Evolutionary conservation across 2,113 vertebrate species (phyloP).

Genomic region (Gavialis gangeticus): DNA sequence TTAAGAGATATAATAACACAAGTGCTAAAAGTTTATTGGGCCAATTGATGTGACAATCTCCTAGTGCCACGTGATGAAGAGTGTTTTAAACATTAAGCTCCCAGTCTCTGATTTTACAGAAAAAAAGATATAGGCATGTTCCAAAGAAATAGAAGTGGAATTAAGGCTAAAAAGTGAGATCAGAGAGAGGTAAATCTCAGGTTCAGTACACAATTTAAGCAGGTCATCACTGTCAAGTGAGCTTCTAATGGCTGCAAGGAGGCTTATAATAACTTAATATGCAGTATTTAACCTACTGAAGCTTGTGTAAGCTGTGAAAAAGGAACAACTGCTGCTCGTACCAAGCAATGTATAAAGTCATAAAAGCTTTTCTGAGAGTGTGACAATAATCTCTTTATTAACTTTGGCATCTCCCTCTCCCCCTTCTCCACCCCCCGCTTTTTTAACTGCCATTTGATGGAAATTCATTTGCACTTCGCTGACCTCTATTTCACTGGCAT

Average conservation of each 20-base stretch:
- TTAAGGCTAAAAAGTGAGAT: background rate
- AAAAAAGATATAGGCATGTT: background rate
- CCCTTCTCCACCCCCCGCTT: slow-evolving; percentile 4
- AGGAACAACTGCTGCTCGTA: slow-evolving; percentile 52
- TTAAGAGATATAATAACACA: background rate
- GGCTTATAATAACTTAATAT: slow-evolving; percentile 41
- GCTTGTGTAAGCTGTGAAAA: slow-evolving; percentile 33
- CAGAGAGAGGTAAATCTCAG: background rate
- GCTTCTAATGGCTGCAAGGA: slow-evolving; percentile 16
- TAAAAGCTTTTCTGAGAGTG: slow-evolving; percentile 42
- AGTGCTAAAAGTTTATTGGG: background rate
- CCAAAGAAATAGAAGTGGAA: slow-evolving; percentile 13
- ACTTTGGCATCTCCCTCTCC: slow-evolving; percentile 6
- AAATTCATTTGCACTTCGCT: background rate
- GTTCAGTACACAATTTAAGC: slow-evolving; percentile 30
- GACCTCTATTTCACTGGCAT: background rate
- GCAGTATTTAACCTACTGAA: slow-evolving; percentile 47
- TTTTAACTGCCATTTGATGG: slow-evolving; percentile 29
- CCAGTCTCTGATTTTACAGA: background rate
- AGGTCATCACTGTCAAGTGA: slow-evolving; percentile 23
- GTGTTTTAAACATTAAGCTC: background rate
- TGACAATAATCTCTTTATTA: slow-evolving; percentile 25
- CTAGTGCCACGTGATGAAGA: background rate
- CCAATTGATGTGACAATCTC: background rate
- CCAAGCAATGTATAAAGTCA: slow-evolving; percentile 31